phyloP scores from a whole-genome alignment of 1,140 invertebrate genomes.

The Calosoma granatense region DNA sequence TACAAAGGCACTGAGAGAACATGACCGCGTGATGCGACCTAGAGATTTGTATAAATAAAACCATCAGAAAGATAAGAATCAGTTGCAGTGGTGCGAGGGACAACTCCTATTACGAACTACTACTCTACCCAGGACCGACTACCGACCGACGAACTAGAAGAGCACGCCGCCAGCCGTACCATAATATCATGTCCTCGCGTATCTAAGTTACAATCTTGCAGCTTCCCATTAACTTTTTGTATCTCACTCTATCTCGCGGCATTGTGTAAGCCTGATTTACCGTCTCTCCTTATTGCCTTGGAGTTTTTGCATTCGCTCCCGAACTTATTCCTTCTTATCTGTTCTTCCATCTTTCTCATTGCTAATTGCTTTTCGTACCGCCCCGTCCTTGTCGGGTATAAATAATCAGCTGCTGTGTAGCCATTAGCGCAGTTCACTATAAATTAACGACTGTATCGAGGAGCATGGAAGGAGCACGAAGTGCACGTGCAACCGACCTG shows the following conservation, averaged over 20 bases:
- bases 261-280: constrained; percentile 15
- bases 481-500: too few species aligned
- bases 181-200: neutral
- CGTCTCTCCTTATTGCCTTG: constrained; percentile 12
- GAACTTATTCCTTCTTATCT: constrained; percentile 12
- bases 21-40: neutral
- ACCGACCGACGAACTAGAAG: too few species aligned
- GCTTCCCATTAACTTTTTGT: constrained; percentile 13
- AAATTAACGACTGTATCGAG: constrained; percentile 20
- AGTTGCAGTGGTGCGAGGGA: neutral
- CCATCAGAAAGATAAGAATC: neutral
- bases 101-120: neutral
- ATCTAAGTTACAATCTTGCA: constrained; percentile 10
- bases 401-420: constrained; percentile 22
- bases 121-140: neutral
- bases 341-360: constrained; percentile 15
- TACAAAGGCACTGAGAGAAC: too few species aligned
- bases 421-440: constrained; percentile 21
- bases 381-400: constrained; percentile 17
- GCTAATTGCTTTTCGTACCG: constrained; percentile 7
- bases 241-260: constrained; percentile 5
- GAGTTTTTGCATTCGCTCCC: constrained; percentile 12
- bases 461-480: too few species aligned
- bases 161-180: neutral
- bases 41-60: constrained; percentile 8